Conservation (phyloP, 2,888 invertebrate species). For the Hypena proboscidalis region DNA sequence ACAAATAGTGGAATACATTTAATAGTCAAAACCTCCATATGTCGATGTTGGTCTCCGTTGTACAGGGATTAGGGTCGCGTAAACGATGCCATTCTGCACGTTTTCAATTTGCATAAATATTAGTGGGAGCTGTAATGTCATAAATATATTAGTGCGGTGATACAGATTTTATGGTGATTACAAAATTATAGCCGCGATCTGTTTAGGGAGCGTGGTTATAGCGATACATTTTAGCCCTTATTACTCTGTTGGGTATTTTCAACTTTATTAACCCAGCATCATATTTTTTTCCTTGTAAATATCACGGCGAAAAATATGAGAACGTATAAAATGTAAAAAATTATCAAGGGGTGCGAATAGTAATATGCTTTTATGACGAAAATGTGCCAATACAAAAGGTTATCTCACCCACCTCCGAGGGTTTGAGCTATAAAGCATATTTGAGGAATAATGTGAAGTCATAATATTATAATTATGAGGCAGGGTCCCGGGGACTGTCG, state of each 20-base stretch:
- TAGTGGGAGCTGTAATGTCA: constrained; percentile 79
- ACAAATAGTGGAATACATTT: constrained; percentile 29
- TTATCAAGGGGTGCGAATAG: constrained; percentile 41
- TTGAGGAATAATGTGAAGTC: constrained; percentile 76
- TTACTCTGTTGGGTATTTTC: constrained; percentile 22
- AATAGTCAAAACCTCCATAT: constrained; percentile 63
- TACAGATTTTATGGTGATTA: constrained; percentile 85
- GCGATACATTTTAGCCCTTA: constrained; percentile 45
- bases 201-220: constrained; percentile 59
- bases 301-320: constrained; percentile 24
- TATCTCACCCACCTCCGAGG: constrained; percentile 51
- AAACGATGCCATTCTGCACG: constrained; percentile 79
- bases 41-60: constrained; percentile 58
- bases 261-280: constrained; percentile 13
- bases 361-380: constrained; percentile 50
- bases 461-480: constrained; percentile 77
- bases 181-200: constrained; percentile 71
- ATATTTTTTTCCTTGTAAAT: constrained; percentile 9
- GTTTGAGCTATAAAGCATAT: constrained; percentile 49
- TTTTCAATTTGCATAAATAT: constrained; percentile 86
- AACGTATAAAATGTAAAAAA: constrained; percentile 35
- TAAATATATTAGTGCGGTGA: constrained; percentile 84
- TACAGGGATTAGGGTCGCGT: constrained; percentile 71
- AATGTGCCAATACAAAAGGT: constrained; percentile 52
- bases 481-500: constrained; percentile 53